Base-by-base conservation (phyloP, 2,113 vertebrate genomes). In the Nansenia antarctica region DNA sequence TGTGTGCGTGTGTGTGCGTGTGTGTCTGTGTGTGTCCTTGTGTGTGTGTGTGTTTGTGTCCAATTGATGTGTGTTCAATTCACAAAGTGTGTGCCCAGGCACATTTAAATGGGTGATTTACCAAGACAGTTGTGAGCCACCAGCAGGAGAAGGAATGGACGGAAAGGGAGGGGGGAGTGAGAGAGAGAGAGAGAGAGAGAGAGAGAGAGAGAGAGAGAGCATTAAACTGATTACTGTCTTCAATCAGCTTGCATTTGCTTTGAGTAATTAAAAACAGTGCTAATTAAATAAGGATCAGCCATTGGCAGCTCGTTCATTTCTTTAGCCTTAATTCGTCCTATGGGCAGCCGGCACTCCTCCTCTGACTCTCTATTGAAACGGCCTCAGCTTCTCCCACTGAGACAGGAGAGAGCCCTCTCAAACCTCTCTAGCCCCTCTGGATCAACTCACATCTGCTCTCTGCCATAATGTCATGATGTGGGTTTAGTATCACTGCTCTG, bases 181-280 rank as follows among this genome's bases (percentile, higher is more conserved):
- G 52, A 55, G n/a, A 20, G 42, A 11, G 39, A 31, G 14, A 49
- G 62, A 39, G n/a, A 49, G 29, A 66, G 45, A 22, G 29, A 47
- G 34, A 67, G 34, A 26, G 52, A 27, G 12, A 35, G 65, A 37
- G 2, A 30, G 35, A 64, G 39, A 30, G 27, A 70, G 54, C 76
- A 49, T 45, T 76, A 59, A 60, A 72, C 55, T 78, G 77, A 81
- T 81, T 67, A 69, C 62, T 53, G 55, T 45, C 73, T 62, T 75
- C 69, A 79, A 63, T 84, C 78, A 79, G 65, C 59, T 24, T 65
- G 66, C 62, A 73, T 80, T 75, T 49, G 42, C 72, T 76, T 53
- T 81, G 32, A 74, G 61, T 82, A 72, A 83, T 85, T 80, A 82
- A 76, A 83, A 84, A 76, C 65, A 35, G 20, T 15, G 74, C 61